A percentile compares a stretch with the other conserved stretches of the same genome.
Conservation (phyloP, 2,888 invertebrate species). For the Pheosia gnoma region DNA sequence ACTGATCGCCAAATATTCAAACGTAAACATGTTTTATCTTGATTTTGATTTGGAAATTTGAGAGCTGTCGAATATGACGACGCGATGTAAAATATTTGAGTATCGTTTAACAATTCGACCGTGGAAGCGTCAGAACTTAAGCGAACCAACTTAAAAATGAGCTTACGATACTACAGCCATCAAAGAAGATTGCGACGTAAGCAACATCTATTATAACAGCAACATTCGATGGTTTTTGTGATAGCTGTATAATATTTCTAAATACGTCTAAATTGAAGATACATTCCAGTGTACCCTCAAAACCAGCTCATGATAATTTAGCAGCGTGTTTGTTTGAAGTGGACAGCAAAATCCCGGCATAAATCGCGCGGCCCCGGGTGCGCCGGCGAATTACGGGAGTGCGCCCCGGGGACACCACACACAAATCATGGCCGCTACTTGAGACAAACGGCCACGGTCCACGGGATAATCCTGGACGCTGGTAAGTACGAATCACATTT, state of each 20-base stretch:
- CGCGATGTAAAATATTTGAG: too few relatives aligned
- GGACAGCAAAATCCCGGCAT: slow-evolving; percentile 54
- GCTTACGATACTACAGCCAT: too few relatives aligned
- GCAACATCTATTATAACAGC: too few relatives aligned
- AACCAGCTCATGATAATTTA: slow-evolving; percentile 40
- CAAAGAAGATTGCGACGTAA: too few relatives aligned
- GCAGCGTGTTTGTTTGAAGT: slow-evolving; percentile 63
- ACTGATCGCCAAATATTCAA: too few relatives aligned
- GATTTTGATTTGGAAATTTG: too few relatives aligned
- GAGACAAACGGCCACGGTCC: slow-evolving; percentile 37
- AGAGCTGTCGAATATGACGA: too few relatives aligned
- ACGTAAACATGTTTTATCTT: too few relatives aligned
- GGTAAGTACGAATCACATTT: not conserved
- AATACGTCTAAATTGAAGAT: not conserved
- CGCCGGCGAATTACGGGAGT: slow-evolving; percentile 39
- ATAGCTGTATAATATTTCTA: too few relatives aligned
- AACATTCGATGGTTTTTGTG: not conserved
- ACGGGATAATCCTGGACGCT: slow-evolving; percentile 26
- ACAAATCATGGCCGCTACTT: slow-evolving; percentile 62
- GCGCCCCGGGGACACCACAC: slow-evolving; percentile 44
- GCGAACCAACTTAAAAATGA: too few relatives aligned
- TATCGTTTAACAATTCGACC: too few relatives aligned
- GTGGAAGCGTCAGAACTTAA: too few relatives aligned
- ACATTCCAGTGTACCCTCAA: slow-evolving; percentile 1
- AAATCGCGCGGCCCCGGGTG: slow-evolving; percentile 49